Base-by-base conservation (phyloP, 2,888 invertebrate species). In the Endomychus coccineus region DNA sequence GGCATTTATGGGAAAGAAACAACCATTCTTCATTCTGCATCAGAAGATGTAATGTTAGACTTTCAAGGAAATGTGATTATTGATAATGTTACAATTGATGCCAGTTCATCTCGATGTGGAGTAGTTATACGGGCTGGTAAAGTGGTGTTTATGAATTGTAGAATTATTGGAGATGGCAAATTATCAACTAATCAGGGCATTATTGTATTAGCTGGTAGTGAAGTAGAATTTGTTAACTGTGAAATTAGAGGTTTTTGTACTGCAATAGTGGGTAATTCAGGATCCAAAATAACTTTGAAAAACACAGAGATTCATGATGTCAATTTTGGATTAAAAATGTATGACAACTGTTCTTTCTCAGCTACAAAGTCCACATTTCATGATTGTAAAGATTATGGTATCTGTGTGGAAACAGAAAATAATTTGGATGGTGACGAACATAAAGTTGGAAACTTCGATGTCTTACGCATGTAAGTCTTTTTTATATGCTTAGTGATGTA, bases 121-220 rank as follows among this genome's bases (percentile, higher is more conserved):
- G 62, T 75, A 32, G 48, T 73, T 9, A 55, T 70, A 4, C 66
- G 74, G 33, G 59, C 58, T 43, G 76, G 77, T 9, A 64, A 57
- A 14, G 51, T 31, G 32, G 17, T 15, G 9, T 48, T 78, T 32
- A 63, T 58, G 27, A 70, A 71, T 45, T 77, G 77, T 49, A 66
- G 59, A 44, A 55, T 78, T 29, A 48, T 68, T 23, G 72, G 71
- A 1, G 64, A 71, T 48, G 67, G 66, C 22, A 59, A 62, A 25
- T 71, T 71, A 2, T 68, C 70, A 4, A 71, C 71, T 2, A 71
- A 71, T 49, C 68, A 73, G 49, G 75, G 73, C 13, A 65, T 77
- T 15, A 64, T 74, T n/a, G 70, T 70, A 28, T 52, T 71, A 49
- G 55, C 66, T 34, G 63, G 68, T 46, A 54, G 63, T 37, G 52